Evolutionary conservation across 2,113 vertebrate species (phyloP), one percentile per base, ranked within the genome.

Genomic region (Oenanthe oenanthe): DNA sequence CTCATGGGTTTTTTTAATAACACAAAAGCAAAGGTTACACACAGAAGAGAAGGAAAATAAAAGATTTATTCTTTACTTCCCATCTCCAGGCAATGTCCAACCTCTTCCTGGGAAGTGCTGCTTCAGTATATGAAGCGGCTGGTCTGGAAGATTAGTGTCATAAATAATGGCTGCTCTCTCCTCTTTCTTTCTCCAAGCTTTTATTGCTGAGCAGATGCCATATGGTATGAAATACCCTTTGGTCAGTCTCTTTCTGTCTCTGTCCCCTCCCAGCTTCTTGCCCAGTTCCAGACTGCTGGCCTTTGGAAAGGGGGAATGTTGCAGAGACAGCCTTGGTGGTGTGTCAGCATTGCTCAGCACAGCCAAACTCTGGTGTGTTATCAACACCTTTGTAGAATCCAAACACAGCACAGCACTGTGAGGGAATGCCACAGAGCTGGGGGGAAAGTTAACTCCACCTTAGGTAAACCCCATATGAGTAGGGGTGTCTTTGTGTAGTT

Each of bases 71-170:
- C 10, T 67, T 58, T 31, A 24, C 15, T 67, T 75, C 13, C 22
- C 26, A 61, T 48, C 34, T 67, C 13, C 60, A 32, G 47, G 17
- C 8, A 17, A 48, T 42, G 15, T 48, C 10, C 74, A 54, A 15
- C 6, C 15, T 15, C 31, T 54, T 67, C 26, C 19, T 0, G 0
- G 53, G 26, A 67, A 61, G 6, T 10, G 40, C 6, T 53, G 15
- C 15, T 67, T 73, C 40, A 61, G 6, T 47, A 12, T 7, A 15
- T 7, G 2, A 25, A 53, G n/a, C 0, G 1, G 25, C 29, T 85
- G 38, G 10, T 47, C 40, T 17, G 47, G 53, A 61, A 48, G 40
- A 67, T 45, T 28, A 40, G 32, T 28, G 22, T 40, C 25, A 17
- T 79, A 60, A 61, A 48, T 54, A 47, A 34, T 12, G 8, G 45